phyloP scores from a whole-genome alignment of 2,113 vertebrate species.

The Nesoenas mayeri region DNA sequence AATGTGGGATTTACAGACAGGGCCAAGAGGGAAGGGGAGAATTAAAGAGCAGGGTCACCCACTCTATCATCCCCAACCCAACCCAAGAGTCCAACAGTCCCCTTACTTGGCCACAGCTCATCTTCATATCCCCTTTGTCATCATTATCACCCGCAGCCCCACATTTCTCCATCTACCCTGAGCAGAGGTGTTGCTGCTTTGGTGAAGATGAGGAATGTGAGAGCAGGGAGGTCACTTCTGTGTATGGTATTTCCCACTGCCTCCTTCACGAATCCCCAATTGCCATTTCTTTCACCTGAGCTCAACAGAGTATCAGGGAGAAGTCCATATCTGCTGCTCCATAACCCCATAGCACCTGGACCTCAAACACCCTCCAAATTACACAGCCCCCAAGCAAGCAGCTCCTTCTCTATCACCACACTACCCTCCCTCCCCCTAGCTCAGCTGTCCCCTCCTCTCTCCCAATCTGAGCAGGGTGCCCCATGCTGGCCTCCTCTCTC shows the following conservation, averaged over 20 bases:
- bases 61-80: constrained; percentile 18
- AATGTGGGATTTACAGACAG: constrained; percentile 51
- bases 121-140: not conserved
- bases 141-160: not conserved
- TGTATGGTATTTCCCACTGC: not conserved
- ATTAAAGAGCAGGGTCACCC: constrained; percentile 20
- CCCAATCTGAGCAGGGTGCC: not conserved
- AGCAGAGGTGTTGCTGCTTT: not conserved
- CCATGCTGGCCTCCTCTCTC: not conserved
- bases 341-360: not conserved
- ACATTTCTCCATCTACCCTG: not conserved
- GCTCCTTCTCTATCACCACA: not conserved
- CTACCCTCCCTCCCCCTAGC: not conserved
- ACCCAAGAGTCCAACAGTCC: not conserved
- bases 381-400: not conserved
- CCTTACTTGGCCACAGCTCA: not conserved
- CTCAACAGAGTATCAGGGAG: not conserved
- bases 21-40: constrained; percentile 15
- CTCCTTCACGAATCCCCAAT: not conserved
- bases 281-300: not conserved
- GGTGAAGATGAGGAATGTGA: not conserved
- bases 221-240: not conserved
- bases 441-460: not conserved
- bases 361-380: not conserved
- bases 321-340: not conserved